Evolutionary conservation across 2,888 invertebrate genomes (phyloP).

Genomic region (Clitarchus hookeri): DNA sequence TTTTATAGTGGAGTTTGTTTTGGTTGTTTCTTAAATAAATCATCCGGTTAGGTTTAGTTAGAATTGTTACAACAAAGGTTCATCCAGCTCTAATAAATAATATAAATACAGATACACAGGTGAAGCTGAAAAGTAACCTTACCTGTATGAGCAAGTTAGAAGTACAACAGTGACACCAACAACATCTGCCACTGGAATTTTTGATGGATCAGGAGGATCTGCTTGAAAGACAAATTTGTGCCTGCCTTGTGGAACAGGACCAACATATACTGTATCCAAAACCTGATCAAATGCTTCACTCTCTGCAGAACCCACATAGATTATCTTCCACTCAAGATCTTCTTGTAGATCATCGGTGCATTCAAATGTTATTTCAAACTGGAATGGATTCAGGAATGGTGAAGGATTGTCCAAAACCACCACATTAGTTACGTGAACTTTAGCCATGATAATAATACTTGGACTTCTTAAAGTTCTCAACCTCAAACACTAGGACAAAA

Average conservation of each 20-base stretch:
- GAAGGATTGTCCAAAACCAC: slow-evolving; percentile 61
- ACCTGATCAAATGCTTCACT: slow-evolving; percentile 60
- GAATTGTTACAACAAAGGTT: too few relatives aligned
- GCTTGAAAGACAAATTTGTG: slow-evolving; percentile 63
- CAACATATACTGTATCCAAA: slow-evolving; percentile 60
- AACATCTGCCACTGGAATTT: slow-evolving; percentile 60
- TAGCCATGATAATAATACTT: slow-evolving; percentile 52
- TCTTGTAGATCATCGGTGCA: slow-evolving; percentile 61
- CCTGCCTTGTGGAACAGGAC: slow-evolving; percentile 58
- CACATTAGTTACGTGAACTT: slow-evolving; percentile 61
- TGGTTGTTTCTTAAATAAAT: too few relatives aligned
- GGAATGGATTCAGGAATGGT: slow-evolving; percentile 58
- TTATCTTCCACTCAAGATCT: slow-evolving; percentile 64
- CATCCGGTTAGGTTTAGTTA: too few relatives aligned
- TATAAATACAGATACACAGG: not conserved
- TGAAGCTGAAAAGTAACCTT: not conserved
- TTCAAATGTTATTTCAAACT: slow-evolving; percentile 64
- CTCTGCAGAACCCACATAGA: slow-evolving; percentile 63
- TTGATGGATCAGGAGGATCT: slow-evolving; percentile 58
- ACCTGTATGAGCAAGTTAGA: slow-evolving; percentile 59
- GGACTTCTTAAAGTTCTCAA: not conserved
- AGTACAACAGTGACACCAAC: slow-evolving; percentile 64
- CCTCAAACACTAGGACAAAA: not conserved
- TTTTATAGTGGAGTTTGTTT: too few relatives aligned
- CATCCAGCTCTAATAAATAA: too few relatives aligned